A percentile compares a stretch with the other conserved stretches of the same genome.
Conservation (phyloP, 2,797 vertebrate genomes). For the Erethizon dorsatum region DNA sequence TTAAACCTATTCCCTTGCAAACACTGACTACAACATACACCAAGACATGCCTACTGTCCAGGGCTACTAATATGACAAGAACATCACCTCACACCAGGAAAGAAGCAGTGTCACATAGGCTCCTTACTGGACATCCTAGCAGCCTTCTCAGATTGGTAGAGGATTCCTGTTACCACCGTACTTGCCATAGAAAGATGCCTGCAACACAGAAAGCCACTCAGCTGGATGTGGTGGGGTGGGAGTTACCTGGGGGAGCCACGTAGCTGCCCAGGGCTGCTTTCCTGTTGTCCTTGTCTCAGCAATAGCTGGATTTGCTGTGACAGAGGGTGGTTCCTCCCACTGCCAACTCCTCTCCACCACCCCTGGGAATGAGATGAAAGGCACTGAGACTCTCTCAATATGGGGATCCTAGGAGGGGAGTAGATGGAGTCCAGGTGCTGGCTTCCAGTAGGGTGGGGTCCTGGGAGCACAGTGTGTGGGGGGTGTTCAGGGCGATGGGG, state of each 20-base stretch:
- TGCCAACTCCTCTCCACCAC: no score
- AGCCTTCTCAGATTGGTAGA: background rate
- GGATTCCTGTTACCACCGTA: no score
- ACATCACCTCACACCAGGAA: background rate
- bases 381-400: background rate
- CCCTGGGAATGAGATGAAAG: no score
- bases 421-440: background rate
- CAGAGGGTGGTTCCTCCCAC: rapidly evolving
- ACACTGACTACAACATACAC: background rate
- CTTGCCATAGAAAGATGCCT: background rate
- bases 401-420: rapidly evolving
- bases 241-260: background rate
- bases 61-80: background rate
- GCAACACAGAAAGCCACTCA: background rate
- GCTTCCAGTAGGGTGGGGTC: background rate
- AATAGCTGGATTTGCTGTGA: background rate
- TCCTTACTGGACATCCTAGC: background rate
- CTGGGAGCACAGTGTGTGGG: background rate
- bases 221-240: no score
- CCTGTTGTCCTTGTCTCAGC: background rate
- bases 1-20: background rate
- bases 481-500: background rate
- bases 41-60: background rate
- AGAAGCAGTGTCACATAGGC: background rate
- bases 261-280: background rate